Base-by-base conservation (phyloP, 2,888 invertebrate genomes). In the Icerya purchasi region DNA sequence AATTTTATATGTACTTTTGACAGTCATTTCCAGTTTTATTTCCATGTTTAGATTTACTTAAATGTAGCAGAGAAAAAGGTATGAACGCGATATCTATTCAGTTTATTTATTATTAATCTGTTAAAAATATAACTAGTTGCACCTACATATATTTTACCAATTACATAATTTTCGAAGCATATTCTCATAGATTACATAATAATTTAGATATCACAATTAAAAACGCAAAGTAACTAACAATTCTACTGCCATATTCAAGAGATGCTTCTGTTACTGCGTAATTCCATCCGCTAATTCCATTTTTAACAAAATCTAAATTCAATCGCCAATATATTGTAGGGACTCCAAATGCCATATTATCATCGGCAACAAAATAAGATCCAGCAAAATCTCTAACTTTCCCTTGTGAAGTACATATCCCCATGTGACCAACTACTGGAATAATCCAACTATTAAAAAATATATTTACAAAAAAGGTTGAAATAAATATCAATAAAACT, bases 381-480 rank as follows among this genome's bases (percentile, higher is more conserved):
- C 96, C 97, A 50, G 96, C 94, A 77, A 98, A 99, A 72, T 98
- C 98, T 64, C 96, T 76, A 62, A 99, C 96, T 1, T 97, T 78
- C 8, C 96, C 90, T 63, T 78, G 79, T 1, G 93, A 88, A 62
- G 83, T 83, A 58, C 84, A 85, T 65, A 94, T 93, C 3, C 98
- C 98, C 92, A 97, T 94, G 71, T 98, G 98, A 0, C 98, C 98
- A 66, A 98, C 84, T 64, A 97, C 79, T n/a, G 98, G 98, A 65
- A 94, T 80, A 22, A 98, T 73, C 90, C 96, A 97, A 68, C 87
- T 88, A 70, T 49, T 76, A 72, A 62, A 59, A 54, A 58, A 62
- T 60, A 53, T 58, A 52, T 54, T 10, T 53, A 36, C 21, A n/a
- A 22, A 2, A 54, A n/a, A 21, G 14, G 10, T 22, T 22, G 22